Evolutionary conservation across 2,888 invertebrate genomes (phyloP).

Genomic region (Sesia bembeciformis): DNA sequence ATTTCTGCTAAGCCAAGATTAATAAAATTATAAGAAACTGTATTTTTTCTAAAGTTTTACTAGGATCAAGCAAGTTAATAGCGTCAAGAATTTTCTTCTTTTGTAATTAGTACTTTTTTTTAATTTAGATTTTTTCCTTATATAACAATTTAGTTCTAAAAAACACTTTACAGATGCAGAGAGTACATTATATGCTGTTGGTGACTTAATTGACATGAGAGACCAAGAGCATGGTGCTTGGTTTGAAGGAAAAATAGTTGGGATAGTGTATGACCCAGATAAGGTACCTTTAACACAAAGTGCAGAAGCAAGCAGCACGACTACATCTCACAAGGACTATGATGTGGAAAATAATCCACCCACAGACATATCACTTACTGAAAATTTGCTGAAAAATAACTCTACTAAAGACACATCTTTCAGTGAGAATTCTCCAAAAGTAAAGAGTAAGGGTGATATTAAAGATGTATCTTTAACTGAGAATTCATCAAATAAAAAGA

Average conservation of each 20-base stretch:
- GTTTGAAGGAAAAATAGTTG: conserved; percentile 79
- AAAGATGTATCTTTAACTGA: no score
- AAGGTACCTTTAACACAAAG: not conserved
- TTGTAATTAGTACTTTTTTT: not conserved
- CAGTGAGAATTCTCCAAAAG: no score
- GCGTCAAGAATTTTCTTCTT: no score
- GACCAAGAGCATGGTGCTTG: conserved; percentile 79
- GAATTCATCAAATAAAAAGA: conserved; percentile 11
- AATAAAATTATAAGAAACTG: not conserved
- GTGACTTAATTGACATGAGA: conserved; percentile 80
- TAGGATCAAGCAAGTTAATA: no score
- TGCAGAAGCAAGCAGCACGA: no score
- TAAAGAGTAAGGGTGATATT: no score
- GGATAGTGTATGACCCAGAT: conserved; percentile 34
- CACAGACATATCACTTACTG: no score
- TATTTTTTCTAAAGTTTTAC: no score
- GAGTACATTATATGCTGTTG: conserved; percentile 69
- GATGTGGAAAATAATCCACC: no score
- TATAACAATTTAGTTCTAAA: not conserved
- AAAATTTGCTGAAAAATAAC: no score
- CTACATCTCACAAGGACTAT: no score
- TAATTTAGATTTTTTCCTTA: conserved; percentile 1
- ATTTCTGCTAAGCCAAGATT: not conserved
- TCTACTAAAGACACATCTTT: no score
- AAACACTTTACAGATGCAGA: conserved; percentile 35